These are phyloP conservation scores for Tanaodytes sp. DNA, from an alignment of 2,888 invertebrate genomes.

Conservation along the genomic window DNA sequence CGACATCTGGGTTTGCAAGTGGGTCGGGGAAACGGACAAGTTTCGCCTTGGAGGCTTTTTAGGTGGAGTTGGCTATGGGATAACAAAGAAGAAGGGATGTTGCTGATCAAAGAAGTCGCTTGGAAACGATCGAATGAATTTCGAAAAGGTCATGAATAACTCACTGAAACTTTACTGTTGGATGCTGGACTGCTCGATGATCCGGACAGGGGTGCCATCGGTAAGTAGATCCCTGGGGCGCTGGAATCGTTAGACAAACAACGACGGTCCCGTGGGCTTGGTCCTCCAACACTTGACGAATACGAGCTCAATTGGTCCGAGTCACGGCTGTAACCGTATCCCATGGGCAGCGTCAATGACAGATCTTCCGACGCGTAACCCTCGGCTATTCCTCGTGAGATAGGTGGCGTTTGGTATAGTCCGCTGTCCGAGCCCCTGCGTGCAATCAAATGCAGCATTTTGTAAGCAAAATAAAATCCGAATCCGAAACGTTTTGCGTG, in stretches of 20 bases:
- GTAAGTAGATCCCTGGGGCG: conserved; percentile 75
- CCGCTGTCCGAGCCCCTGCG: conserved; percentile 78
- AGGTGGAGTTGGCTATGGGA: conserved; percentile 84
- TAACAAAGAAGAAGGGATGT: conserved; percentile 9
- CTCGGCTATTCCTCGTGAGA: conserved; percentile 76
- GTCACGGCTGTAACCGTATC: conserved; percentile 74
- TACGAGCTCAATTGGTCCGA: conserved; percentile 79
- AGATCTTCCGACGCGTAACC: conserved; percentile 77
- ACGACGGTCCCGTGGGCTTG: conserved; percentile 73
- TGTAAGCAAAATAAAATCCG: too few relatives aligned
- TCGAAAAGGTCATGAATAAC: too few relatives aligned
- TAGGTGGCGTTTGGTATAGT: conserved; percentile 76
- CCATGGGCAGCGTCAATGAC: conserved; percentile 70
- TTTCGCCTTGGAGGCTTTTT: conserved; percentile 92
- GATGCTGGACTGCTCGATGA: conserved; percentile 76
- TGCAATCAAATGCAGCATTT: conserved; percentile 56
- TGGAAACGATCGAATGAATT: too few relatives aligned
- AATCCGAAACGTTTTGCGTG: too few relatives aligned
- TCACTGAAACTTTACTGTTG: conserved; percentile 76
- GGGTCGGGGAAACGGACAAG: conserved; percentile 89
- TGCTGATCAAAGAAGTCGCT: too few relatives aligned
- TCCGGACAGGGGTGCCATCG: conserved; percentile 76
- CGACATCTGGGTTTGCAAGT: conserved; percentile 77
- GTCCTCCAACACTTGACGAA: conserved; percentile 77
- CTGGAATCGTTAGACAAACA: conserved; percentile 74